Evolutionary conservation across 2,797 vertebrate genomes (phyloP), one percentile per base, ranked within the genome.

Genomic region (Neosilurus hyrtlii): DNA sequence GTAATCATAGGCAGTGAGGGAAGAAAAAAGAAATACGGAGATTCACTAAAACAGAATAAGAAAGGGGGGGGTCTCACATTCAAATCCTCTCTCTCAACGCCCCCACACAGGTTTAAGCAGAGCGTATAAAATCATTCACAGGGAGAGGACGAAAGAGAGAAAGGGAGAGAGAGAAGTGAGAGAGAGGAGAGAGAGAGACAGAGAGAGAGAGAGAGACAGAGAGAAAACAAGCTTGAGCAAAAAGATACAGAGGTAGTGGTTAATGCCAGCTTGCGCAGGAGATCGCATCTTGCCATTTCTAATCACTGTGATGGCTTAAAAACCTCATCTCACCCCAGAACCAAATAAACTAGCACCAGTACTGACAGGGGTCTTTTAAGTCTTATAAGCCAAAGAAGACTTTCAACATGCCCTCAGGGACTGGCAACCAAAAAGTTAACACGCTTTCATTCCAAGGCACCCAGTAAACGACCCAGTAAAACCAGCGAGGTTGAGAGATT

Each of bases 111-210:
- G 87, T 94, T 95, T 94, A 92, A 95, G 92, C 92, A 93, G 93
- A 95, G 93, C 94, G 92, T 94, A 94, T 92, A 94, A 90, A 95
- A 95, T 95, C 94, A 94, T 93, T 95, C 93, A 94, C 93, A 93
- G 90, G 92, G 90, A 92, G 90, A 91, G 90, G 92, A 90, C 91
- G 89, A 80, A 79, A 86, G 83, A 86, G 83, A 85, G 79, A 85
- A 80, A 73, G 79, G 83, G 70, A 92, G 90, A 91, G 91, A 93
- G 91, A 91, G 90, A 92, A 92, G 88, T 83, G 80, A 86, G 83
- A 86, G 83, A 87, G 79, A 83, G 79, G 82, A 85, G 82, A 86
- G 79, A 85, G 82, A 74, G 82, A 89, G 91, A 87, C 88, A 89
- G 90, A 83, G 79, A 86, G 82, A 85, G 82, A 86, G 79, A 85